These are phyloP conservation scores for Oxyruncus cristatus DNA, from an alignment of 2,113 vertebrate species.

Conservation along the genomic window DNA sequence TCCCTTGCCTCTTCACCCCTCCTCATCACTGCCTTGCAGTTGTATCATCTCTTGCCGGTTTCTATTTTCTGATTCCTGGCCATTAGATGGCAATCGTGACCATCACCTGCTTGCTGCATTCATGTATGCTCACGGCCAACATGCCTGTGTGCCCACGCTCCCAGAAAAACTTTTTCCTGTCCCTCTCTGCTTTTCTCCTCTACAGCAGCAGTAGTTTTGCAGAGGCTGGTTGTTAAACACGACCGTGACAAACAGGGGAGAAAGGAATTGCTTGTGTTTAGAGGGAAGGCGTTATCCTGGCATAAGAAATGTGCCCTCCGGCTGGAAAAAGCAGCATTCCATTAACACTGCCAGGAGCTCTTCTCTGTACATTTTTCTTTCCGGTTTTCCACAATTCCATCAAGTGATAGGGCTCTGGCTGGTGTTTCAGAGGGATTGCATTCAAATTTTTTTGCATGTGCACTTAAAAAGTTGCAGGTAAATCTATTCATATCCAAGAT, in stretches of 20 bases:
- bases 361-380: neutral
- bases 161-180: neutral
- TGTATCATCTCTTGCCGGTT: rapidly evolving
- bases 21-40: neutral
- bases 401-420: neutral
- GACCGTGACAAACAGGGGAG: neutral
- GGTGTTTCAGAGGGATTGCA: neutral
- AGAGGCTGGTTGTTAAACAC: neutral
- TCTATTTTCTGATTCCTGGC: neutral
- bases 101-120: rapidly evolving
- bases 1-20: neutral
- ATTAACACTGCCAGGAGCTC: neutral
- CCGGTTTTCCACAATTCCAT: neutral
- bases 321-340: neutral
- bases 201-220: neutral
- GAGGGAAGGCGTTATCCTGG: neutral
- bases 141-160: rapidly evolving
- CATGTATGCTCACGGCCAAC: neutral
- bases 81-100: slow-evolving; percentile 26
- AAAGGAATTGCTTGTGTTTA: neutral
- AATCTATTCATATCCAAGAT: neutral
- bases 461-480: neutral
- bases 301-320: neutral
- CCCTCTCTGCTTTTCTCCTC: neutral
- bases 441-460: neutral